Conservation (phyloP, 2,113 vertebrate species). For the Sigmodon hispidus region DNA sequence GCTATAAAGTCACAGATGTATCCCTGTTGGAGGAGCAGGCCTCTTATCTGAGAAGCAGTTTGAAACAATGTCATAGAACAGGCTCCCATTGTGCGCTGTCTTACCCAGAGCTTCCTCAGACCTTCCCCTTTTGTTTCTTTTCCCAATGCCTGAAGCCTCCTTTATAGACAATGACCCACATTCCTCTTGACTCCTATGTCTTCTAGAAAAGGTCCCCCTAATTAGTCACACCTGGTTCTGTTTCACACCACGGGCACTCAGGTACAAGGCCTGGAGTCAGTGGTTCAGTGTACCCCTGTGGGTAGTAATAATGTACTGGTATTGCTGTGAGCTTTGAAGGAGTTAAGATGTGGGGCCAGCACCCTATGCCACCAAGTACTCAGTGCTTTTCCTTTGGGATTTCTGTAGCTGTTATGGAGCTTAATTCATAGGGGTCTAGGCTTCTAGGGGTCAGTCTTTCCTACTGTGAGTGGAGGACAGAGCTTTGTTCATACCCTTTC, state of each 20-base stretch:
- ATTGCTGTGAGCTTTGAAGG: neutral
- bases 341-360: neutral
- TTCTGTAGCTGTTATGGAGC: neutral
- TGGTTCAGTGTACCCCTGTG: neutral
- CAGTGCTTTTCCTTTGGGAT: neutral
- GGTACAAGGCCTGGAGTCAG: neutral
- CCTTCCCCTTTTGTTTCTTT: slow-evolving; percentile 24
- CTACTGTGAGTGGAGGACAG: neutral
- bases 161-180: neutral
- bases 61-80: slow-evolving; percentile 6
- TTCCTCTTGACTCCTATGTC: neutral
- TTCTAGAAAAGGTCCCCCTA: neutral
- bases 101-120: neutral
- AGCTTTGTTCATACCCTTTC: neutral
- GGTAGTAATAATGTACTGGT: neutral
- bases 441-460: neutral
- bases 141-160: neutral
- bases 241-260: neutral
- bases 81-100: neutral
- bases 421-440: too few relatives aligned
- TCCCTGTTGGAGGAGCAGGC: neutral
- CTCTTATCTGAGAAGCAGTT: slow-evolving; percentile 2
- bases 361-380: neutral
- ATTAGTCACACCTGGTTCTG: slow-evolving; percentile 18
- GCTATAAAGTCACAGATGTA: slow-evolving; percentile 20